phyloP scores from a whole-genome alignment of 2,113 vertebrate species.

The Macquaria ambigua region DNA sequence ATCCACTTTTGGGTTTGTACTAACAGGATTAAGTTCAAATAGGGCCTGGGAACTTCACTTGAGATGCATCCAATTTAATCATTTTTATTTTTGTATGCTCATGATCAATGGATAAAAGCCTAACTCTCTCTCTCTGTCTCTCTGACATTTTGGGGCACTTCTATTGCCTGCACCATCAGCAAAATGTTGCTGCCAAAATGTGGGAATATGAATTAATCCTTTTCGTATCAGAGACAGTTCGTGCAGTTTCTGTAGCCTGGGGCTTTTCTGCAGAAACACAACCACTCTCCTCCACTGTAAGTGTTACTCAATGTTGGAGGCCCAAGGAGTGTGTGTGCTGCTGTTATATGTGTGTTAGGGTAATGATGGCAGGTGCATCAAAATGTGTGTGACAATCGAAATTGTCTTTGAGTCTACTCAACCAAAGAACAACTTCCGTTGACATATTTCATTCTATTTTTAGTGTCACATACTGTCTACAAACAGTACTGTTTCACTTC shows the following conservation, averaged over 20 bases:
- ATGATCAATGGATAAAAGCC: constrained; percentile 9
- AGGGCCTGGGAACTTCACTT: not conserved
- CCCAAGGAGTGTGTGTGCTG: not conserved
- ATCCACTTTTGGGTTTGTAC: constrained; percentile 24
- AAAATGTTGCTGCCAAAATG: constrained; percentile 38
- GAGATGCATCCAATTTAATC: not conserved
- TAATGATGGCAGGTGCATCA: not conserved
- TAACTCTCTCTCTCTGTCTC: not conserved
- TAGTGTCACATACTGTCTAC: not conserved
- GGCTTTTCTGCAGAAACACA: constrained; percentile 29
- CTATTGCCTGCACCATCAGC: constrained; percentile 2
- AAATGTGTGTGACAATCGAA: not conserved
- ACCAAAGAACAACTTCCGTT: not conserved
- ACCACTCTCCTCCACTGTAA: not conserved
- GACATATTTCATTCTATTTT: too few species aligned
- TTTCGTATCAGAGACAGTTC: constrained; percentile 28
- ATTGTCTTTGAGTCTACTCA: not conserved
- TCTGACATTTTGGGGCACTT: not conserved
- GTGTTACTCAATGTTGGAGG: not conserved
- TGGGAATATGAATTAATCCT: constrained; percentile 38
- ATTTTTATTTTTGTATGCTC: not conserved
- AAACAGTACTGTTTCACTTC: not conserved
- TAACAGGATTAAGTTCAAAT: constrained; percentile 1
- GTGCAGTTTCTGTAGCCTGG: constrained; percentile 22
- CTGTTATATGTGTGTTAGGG: not conserved